A percentile compares a stretch with the other conserved stretches of the same genome.
Conservation (phyloP, 2,888 invertebrate species). For the Pycnomerus fuliginosus region DNA sequence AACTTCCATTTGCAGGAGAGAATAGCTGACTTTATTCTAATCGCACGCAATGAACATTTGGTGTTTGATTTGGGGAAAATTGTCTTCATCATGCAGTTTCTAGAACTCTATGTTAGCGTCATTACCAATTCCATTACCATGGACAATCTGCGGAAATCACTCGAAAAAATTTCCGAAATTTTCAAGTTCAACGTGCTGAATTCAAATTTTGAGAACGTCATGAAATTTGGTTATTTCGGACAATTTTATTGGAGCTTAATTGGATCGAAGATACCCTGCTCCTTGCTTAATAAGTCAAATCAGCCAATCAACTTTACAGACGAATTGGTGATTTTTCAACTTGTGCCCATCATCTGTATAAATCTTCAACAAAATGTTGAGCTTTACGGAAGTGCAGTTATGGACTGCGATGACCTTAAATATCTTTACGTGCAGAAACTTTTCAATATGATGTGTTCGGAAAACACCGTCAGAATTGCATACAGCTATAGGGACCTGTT, state of each 20-base stretch:
- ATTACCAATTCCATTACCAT: slow-evolving; percentile 46
- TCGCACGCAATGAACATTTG: slow-evolving; percentile 53
- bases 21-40: slow-evolving; percentile 50
- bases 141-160: slow-evolving; percentile 45
- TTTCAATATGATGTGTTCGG: slow-evolving; percentile 64
- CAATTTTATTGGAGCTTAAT: slow-evolving; percentile 50
- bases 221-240: slow-evolving; percentile 48
- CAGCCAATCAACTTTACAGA: slow-evolving; percentile 52
- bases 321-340: slow-evolving; percentile 62
- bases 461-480: slow-evolving; percentile 58
- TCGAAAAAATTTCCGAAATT: slow-evolving; percentile 44
- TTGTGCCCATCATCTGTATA: slow-evolving; percentile 60
- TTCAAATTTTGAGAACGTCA: slow-evolving; percentile 45
- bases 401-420: slow-evolving; percentile 57
- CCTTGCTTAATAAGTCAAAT: slow-evolving; percentile 22
- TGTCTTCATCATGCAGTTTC: slow-evolving; percentile 22
- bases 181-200: slow-evolving; percentile 47
- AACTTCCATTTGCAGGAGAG: slow-evolving; percentile 50
- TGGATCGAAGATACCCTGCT: slow-evolving; percentile 26
- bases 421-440: slow-evolving; percentile 63
- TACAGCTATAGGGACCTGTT: slow-evolving; percentile 47
- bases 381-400: too few relatives aligned
- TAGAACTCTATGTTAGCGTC: slow-evolving; percentile 35
- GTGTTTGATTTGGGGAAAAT: slow-evolving; percentile 56
- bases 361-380: slow-evolving; percentile 19